Base-by-base conservation (phyloP, 2,888 invertebrate genomes). In the Eucriotettix oculatus region DNA sequence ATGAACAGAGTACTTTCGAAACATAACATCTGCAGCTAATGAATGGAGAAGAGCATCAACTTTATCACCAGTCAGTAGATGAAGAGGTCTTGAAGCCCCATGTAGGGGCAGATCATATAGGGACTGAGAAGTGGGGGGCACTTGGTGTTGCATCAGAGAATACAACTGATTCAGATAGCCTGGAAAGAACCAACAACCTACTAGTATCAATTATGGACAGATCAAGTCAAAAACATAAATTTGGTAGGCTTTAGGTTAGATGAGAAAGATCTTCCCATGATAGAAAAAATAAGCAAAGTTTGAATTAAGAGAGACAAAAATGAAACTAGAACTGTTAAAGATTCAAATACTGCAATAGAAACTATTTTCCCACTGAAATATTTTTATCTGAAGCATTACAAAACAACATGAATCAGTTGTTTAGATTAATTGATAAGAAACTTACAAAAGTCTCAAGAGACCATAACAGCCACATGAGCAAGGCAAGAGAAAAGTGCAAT, bases 141-240 rank as follows among this genome's bases (percentile, higher is more conserved):
- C 62, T 52, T 64, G 64, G 56, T 63, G 62, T 60, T 64, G 61
- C 58, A 64, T 62, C 61, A 64, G 62, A 54, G 62, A 63, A 62
- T 63, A 63, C 63, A 64, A 63, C 62, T 63, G 62, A 60, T 61
- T 62, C 62, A 64, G 61, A 59, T 58, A 61, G 58, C 64, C 64
- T 64, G 64, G 63, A 64, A 64, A 60, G 61, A 64, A 62, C 60
- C 29, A 29, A 29, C 29, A 29, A 29, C 29, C 29, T 29, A 29
- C 29, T 29, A 29, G 29, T 29, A 29, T 29, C 7, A 29, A 29
- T 29, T 29, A 29, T 29, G 29, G 29, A 29, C 29, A 29, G 29
- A 29, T 29, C 29, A 29, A 29, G 29, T 29, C 2, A 29, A 29
- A 29, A 29, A 29, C 29, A 29, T 29, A 29, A 29, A 29, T 29